phyloP scores from a whole-genome alignment of 2,797 vertebrate genomes.

The Staurois parvus region DNA sequence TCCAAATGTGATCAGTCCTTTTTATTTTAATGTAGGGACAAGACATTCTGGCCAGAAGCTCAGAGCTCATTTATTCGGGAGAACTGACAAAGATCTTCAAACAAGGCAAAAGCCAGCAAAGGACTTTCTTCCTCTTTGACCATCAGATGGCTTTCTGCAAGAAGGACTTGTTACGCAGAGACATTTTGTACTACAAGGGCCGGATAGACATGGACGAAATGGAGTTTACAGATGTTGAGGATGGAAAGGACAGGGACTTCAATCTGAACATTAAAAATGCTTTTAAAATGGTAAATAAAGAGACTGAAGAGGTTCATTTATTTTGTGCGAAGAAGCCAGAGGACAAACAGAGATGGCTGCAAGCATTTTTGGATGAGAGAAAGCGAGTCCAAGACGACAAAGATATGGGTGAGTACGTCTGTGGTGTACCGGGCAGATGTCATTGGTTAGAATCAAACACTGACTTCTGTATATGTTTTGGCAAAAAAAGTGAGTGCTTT shows the following conservation, averaged over 20 bases:
- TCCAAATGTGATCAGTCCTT: neutral
- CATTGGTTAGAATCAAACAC: too few relatives aligned
- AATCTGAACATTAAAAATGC: constrained; percentile 86
- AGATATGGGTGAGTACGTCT: constrained; percentile 87
- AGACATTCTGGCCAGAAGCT: constrained; percentile 89
- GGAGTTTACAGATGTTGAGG: constrained; percentile 83
- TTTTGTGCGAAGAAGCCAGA: constrained; percentile 90
- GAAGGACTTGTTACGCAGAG: constrained; percentile 92
- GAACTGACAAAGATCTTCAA: constrained; percentile 87
- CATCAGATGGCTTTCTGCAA: constrained; percentile 96
- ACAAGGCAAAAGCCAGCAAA: constrained; percentile 93
- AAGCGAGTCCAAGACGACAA: constrained; percentile 89
- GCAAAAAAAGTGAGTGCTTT: too few relatives aligned
- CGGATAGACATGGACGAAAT: constrained; percentile 87
- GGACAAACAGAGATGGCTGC: constrained; percentile 92
- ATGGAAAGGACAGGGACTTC: constrained; percentile 86
- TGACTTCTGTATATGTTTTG: too few relatives aligned
- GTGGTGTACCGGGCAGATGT: neutral
- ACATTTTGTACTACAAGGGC: constrained; percentile 93
- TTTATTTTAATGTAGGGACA: constrained; percentile 74
- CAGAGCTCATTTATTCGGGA: constrained; percentile 94
- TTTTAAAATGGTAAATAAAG: constrained; percentile 83
- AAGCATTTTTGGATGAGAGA: constrained; percentile 88
- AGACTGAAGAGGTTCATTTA: constrained; percentile 82
- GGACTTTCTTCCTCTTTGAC: constrained; percentile 96